These are phyloP conservation scores for Xerus rutilus DNA, from an alignment of 2,797 vertebrate genomes.

Conservation along the genomic window DNA sequence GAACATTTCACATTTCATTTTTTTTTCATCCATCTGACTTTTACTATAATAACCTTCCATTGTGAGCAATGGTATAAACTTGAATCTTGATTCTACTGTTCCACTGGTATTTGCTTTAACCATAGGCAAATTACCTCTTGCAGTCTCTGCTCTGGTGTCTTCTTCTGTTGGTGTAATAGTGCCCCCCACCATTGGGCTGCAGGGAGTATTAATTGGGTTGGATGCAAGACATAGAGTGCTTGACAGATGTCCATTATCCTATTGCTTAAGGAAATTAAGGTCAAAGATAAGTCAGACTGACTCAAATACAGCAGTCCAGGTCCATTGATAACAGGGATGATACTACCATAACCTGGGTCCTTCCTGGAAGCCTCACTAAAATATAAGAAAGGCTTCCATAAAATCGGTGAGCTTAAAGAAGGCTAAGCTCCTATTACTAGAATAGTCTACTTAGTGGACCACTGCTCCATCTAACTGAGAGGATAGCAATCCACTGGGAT, in stretches of 20 bases:
- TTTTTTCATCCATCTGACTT: background rate
- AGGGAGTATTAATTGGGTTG: background rate
- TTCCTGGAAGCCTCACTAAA: background rate
- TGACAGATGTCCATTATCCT: background rate
- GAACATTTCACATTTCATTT: background rate
- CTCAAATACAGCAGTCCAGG: background rate
- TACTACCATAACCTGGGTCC: background rate
- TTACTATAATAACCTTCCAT: background rate
- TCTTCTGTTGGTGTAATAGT: background rate
- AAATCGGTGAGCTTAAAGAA: background rate
- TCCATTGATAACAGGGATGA: too few relatives aligned
- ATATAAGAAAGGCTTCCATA: background rate
- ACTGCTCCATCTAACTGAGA: background rate
- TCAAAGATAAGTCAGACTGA: background rate
- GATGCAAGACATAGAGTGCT: background rate
- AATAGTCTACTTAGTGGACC: background rate
- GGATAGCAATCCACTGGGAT: background rate
- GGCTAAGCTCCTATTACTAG: background rate
- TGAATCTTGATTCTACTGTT: background rate
- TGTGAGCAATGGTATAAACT: background rate
- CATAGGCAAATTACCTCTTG: background rate
- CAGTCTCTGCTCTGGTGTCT: background rate
- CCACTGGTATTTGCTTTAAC: background rate
- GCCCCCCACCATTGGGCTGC: background rate
- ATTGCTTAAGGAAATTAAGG: background rate